Evolutionary conservation across 2,113 vertebrate species (phyloP).

Genomic region (Tinamus guttatus): DNA sequence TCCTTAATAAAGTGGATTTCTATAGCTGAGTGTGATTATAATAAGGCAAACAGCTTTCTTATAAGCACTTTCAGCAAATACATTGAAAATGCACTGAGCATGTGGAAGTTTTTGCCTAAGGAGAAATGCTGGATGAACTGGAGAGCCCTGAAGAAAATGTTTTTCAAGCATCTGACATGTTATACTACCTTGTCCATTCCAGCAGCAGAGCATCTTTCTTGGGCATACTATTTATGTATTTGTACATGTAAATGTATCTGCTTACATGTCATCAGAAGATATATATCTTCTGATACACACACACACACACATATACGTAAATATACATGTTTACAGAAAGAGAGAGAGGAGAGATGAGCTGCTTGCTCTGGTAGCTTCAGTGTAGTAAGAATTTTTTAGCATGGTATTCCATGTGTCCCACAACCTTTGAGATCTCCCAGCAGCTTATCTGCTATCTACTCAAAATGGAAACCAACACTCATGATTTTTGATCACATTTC

Average conservation of each 20-base stretch:
- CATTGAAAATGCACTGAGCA: background rate
- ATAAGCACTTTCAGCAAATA: background rate
- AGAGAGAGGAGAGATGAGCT: no score
- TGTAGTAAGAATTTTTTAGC: background rate
- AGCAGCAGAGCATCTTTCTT: background rate
- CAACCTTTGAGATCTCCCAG: background rate
- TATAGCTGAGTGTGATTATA: background rate
- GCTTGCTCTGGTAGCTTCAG: background rate
- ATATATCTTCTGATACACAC: no score
- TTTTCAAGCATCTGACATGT: background rate
- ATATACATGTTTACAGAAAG: no score
- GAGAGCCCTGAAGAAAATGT: background rate
- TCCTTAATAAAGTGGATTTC: background rate
- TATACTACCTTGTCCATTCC: background rate
- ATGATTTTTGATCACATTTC: background rate
- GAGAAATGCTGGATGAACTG: background rate
- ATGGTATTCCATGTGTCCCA: no score
- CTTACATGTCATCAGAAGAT: fast-evolving
- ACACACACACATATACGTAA: no score
- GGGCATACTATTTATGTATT: background rate
- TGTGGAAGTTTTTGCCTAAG: background rate
- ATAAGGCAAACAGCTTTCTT: background rate
- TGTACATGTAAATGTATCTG: background rate
- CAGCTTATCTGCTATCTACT: background rate
- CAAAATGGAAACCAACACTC: background rate